These are phyloP conservation scores for Dicycla oo DNA, from an alignment of 2,888 invertebrate genomes.

Conservation along the genomic window DNA sequence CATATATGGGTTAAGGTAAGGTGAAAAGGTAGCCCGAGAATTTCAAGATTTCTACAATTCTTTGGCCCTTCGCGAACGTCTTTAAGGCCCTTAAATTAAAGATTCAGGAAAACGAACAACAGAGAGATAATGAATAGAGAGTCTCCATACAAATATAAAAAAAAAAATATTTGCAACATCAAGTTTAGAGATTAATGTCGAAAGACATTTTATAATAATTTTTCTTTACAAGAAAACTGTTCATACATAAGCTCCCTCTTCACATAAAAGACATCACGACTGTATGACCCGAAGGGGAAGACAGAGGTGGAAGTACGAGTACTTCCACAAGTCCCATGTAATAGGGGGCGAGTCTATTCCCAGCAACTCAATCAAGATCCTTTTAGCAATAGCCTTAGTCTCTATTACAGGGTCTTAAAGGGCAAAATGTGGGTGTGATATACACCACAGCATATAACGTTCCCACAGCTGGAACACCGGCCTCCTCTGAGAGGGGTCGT, in stretches of 20 bases:
- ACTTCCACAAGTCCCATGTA: neutral
- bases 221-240: neutral
- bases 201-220: neutral
- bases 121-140: conserved; percentile 2
- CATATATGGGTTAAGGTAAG: too few relatives aligned
- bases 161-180: neutral
- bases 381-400: too few relatives aligned
- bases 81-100: neutral
- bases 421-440: too few relatives aligned
- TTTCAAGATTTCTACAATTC: too few relatives aligned
- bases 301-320: neutral
- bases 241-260: conserved; percentile 2
- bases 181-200: neutral
- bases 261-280: neutral
- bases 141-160: neutral
- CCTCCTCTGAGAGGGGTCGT: neutral
- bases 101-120: neutral
- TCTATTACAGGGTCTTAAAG: too few relatives aligned
- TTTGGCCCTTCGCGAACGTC: neutral
- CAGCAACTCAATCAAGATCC: too few relatives aligned
- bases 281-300: neutral
- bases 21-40: too few relatives aligned
- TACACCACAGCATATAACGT: too few relatives aligned
- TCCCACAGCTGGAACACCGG: neutral
- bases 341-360: neutral